phyloP scores from a whole-genome alignment of 2,113 vertebrate genomes.

The Riparia riparia region DNA sequence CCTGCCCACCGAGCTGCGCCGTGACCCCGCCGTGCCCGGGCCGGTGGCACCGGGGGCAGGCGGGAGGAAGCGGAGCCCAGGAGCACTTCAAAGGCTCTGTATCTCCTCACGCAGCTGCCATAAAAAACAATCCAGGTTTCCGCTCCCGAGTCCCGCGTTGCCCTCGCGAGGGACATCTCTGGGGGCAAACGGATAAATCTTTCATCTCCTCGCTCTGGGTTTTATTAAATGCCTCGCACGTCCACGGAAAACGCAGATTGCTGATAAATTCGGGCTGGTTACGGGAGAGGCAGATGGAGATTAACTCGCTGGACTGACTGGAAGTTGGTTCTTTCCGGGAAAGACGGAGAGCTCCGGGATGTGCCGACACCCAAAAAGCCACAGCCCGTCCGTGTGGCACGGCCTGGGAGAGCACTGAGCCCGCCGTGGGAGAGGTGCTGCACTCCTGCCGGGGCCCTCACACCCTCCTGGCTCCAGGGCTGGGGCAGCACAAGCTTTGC shows the following conservation, averaged over 20 bases:
- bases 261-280: background rate
- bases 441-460: background rate
- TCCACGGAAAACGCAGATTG: conserved; percentile 10
- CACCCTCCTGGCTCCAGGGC: fast-evolving
- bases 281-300: background rate
- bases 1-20: background rate
- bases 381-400: background rate
- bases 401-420: fast-evolving
- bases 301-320: background rate
- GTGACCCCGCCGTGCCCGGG: fast-evolving
- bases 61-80: background rate
- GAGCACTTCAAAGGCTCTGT: conserved; percentile 60
- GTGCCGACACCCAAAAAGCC: background rate
- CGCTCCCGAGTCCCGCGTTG: conserved; percentile 44
- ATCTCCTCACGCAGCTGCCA: conserved; percentile 54
- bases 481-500: background rate
- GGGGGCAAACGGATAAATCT: conserved; percentile 69
- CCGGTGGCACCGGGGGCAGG: background rate
- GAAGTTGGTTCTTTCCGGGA: background rate
- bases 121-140: conserved; percentile 72
- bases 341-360: background rate
- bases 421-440: background rate
- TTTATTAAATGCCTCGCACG: conserved; percentile 67
- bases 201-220: conserved; percentile 60
- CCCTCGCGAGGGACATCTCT: conserved; percentile 61